Base-by-base conservation (phyloP, 1,140 invertebrate species). In the Pseudomyrmex concolor region DNA sequence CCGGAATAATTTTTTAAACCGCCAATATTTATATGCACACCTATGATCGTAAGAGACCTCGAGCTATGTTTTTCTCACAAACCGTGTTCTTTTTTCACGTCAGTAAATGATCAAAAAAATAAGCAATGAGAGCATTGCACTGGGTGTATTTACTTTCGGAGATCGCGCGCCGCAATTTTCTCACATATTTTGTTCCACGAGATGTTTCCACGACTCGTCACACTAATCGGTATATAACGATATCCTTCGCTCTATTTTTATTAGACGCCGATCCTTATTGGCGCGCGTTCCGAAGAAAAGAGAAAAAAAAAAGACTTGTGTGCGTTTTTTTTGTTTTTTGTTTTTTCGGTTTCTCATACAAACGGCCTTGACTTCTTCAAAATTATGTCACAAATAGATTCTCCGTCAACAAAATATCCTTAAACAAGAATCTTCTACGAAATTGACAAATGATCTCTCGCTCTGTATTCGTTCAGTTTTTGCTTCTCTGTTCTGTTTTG, bases 281-380 rank as follows among this genome's bases (percentile, higher is more conserved):
- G 15, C 55, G n/a, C 13, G 13, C 13, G 50, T 51, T 51, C 34
- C 34, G n/a, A 45, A 45, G 50, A 67, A 9, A 67, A 19, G 2
- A 15, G 34, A 13, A 13, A 13, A 19, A 34, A 60, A n/a, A 13
- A 15, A 48, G 15, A n/a, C 15, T 45, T 48, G n/a, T 17, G 25
- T 1, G n/a, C 0, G 2, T 25, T 25, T 25, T 25, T 25, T 25
- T 25, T 25, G 2, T 25, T 25, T 25, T 25, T 25, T 25, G 2
- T 43, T 43, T 8, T 66, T 17, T 50, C 43, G 17, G n/a, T 77
- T 77, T 64, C 55, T 74, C 54, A 50, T 34, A 71, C 80, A 71
- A n/a, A 73, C 43, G 84, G 62, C 81, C 80, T 88, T 89, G 84
- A 77, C 45, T 71, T 88, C 51, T 72, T 54, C 63, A 68, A 88